Evolutionary conservation across 2,113 vertebrate genomes (phyloP).

Genomic region (Columbina picui): DNA sequence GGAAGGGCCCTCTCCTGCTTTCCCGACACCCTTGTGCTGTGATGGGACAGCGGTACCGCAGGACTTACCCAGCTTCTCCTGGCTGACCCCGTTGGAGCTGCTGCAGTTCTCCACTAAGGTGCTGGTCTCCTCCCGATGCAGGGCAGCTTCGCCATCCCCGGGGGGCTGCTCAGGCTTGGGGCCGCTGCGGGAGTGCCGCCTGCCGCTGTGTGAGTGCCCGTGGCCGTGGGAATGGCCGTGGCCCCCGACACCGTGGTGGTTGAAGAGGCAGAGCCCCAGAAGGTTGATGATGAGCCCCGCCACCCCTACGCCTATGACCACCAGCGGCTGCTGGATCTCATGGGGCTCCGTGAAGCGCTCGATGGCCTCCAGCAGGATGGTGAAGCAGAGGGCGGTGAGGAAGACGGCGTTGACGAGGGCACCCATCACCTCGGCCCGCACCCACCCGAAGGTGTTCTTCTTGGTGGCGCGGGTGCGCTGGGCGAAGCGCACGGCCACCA

Average conservation of each 20-base stretch:
- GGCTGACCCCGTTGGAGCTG: constrained; percentile 82
- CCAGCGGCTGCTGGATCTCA: constrained; percentile 87
- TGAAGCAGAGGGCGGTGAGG: constrained; percentile 96
- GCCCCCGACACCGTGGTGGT: constrained; percentile 83
- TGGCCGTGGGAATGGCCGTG: constrained; percentile 82
- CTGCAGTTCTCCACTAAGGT: constrained; percentile 86
- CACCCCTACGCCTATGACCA: constrained; percentile 85
- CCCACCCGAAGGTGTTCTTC: constrained; percentile 98
- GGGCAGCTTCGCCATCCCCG: constrained; percentile 73
- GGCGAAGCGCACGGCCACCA: constrained; percentile 95
- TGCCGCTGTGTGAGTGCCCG: constrained; percentile 83
- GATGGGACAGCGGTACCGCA: not conserved
- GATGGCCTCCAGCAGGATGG: constrained; percentile 93
- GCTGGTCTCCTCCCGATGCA: constrained; percentile 91
- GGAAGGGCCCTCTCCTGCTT: not conserved
- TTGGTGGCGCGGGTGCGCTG: constrained; percentile 91
- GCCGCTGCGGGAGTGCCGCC: constrained; percentile 66
- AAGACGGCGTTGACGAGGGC: constrained; percentile 96
- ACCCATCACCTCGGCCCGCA: constrained; percentile 98
- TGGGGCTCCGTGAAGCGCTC: constrained; percentile 94
- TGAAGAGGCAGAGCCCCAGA: constrained; percentile 93
- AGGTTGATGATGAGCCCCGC: constrained; percentile 93
- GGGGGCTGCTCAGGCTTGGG: constrained; percentile 37
- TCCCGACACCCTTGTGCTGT: rapidly evolving
- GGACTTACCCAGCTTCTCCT: constrained; percentile 64